Percentiles rank a stretch among this genome's conserved stretches.
Conservation (phyloP, 2,113 vertebrate genomes). For the Thinocorus orbignyianus region DNA sequence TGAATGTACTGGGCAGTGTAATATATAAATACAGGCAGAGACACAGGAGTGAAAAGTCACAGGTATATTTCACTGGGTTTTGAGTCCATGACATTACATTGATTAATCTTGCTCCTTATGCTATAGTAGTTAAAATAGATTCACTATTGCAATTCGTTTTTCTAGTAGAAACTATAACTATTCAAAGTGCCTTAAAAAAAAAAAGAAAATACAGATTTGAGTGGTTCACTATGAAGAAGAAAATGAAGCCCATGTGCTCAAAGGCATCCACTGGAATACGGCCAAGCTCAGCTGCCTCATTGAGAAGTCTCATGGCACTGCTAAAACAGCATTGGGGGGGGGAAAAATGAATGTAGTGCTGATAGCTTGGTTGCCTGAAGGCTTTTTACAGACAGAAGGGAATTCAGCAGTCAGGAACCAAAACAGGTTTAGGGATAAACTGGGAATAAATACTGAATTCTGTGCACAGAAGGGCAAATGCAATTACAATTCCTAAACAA, state of each 20-base stretch:
- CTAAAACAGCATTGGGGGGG: neutral
- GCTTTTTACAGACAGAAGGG: conserved; percentile 4
- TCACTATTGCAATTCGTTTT: neutral
- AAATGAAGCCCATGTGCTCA: conserved; percentile 31
- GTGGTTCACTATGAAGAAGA: neutral
- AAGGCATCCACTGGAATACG: conserved; percentile 18
- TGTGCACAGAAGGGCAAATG: conserved; percentile 1
- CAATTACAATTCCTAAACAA: neutral
- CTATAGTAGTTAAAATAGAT: neutral
- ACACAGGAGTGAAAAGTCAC: neutral
- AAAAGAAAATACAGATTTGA: neutral
- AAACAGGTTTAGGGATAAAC: neutral
- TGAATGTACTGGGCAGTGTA: neutral
- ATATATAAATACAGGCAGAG: neutral
- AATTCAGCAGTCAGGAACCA: conserved; percentile 12
- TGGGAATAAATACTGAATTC: neutral
- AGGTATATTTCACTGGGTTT: neutral
- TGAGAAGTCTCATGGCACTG: neutral
- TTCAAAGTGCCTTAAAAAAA: neutral
- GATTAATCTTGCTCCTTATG: neutral
- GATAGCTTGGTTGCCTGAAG: neutral
- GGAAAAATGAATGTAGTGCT: neutral
- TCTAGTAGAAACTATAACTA: neutral
- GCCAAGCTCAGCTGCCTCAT: conserved; percentile 19
- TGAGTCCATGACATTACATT: neutral